Base-by-base conservation (phyloP, 2,797 vertebrate species). In the Furcifer pardalis region DNA sequence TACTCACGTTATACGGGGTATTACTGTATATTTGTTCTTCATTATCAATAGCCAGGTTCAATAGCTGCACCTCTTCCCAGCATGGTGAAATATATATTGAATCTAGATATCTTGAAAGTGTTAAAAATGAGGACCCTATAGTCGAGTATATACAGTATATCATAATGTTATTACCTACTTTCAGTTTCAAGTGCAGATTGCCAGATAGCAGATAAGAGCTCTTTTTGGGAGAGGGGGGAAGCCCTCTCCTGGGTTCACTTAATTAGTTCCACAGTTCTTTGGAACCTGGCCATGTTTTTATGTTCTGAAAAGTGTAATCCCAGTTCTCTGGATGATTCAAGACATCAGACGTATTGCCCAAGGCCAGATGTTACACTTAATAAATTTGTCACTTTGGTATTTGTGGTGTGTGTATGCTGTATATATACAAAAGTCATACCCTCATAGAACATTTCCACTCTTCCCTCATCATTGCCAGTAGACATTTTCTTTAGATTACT, bases 291-390 rank as follows among this genome's bases (percentile, higher is more conserved):
- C 12, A 56, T 7, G 6, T 42, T 30, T 69, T 60, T 52, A n/a
- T 60, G 37, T 59, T 71, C 27, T 60, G 27, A 10, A 9, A 8
- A 59, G 17, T 37, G 90, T 81, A 88, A 32, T 49, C 78, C 72
- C 62, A 59, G 44, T 68, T 86, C 15, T 69, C 52, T 3, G 9
- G 35, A 81, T 65, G 91, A 83, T 40, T 81, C 79, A 81, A 87
- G 77, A 80, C 62, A 86, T 76, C n/a, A n/a, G n/a, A 83, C 82
- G 89, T 79, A 85, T 73, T 81, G 84, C 85, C 79, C 72, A 83
- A 81, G 83, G 84, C 90, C 91, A 88, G 87, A 92, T 87, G 91
- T 90, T 84, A 93, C 82, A 84, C 72, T 42, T 91, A 92, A 93
- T 90, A 84, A 71, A 81, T 72, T 84, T 87, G 85, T 91, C 86